Evolutionary conservation across 2,888 invertebrate species (phyloP), one percentile per base, ranked within the genome.

Genomic region (Synanthedon formicaeformis): DNA sequence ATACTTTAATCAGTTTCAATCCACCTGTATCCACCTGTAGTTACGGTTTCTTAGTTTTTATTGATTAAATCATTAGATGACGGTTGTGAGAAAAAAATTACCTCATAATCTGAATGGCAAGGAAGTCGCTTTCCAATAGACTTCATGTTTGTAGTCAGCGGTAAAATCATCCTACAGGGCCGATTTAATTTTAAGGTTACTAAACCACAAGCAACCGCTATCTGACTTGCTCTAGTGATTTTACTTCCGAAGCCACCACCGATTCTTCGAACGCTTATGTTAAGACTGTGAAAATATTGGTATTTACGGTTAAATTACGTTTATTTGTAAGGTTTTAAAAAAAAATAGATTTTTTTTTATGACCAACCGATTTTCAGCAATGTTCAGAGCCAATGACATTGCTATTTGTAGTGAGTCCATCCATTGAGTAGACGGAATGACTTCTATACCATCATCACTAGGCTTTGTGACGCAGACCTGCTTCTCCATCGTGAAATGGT

Each of bases 181-280:
- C 73, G 70, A 65, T 90, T 86, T 1, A 92, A 69, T 54, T 88
- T 88, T 57, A 86, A 64, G 0, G 91, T 89, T 0, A 91, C 93
- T 5, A 94, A 64, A 1, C 92, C 91, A 54, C 91, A 90, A 0
- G 91, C 91, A n/a, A 89, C 84, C 0, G 91, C 85, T 2, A 90
- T 67, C 40, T 88, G 78, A 6, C 78, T 65, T 5, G 85, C 77
- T 34, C 93, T 82, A 0, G 90, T 84, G 57, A 93, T 88, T 75
- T 96, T 96, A 0, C 87, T 85, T 0, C 96, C 96, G 63, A 91
- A 96, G 0, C 86, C 92, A 4, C 96, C 96, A 0, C 95, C 94
- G 1, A 94, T 60, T 50, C 95, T 89, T 51, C 91, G 88, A 0
- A 93, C 91, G 41, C 83, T 75, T 0, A 95, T 79, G 58, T 93